A percentile compares a stretch with the other conserved stretches of the same genome.
Evolutionary conservation across 2,113 vertebrate genomes (phyloP).

Genomic region (Columba janthina): DNA sequence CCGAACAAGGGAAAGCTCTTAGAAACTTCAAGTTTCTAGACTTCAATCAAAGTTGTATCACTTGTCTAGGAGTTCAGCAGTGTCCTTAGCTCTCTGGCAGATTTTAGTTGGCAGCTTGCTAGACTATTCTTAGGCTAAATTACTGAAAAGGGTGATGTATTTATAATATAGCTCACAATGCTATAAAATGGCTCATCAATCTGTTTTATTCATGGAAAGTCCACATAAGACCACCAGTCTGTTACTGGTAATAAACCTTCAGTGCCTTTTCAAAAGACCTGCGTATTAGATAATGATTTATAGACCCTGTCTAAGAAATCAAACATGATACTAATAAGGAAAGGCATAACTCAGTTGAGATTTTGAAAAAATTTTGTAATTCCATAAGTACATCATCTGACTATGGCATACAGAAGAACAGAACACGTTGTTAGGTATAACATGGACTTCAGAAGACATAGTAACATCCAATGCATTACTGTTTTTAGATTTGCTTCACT

Average conservation of each 20-base stretch:
- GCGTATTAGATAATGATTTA: slow-evolving; percentile 77
- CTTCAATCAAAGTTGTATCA: slow-evolving; percentile 17
- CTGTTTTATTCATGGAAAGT: slow-evolving; percentile 80
- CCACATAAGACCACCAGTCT: slow-evolving; percentile 79
- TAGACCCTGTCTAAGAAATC: slow-evolving; percentile 71
- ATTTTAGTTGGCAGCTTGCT: slow-evolving; percentile 69
- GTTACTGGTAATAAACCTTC: slow-evolving; percentile 81
- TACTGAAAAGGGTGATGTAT: slow-evolving; percentile 80
- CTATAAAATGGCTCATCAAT: slow-evolving; percentile 83
- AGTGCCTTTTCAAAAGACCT: slow-evolving; percentile 76
- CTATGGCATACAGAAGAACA: neutral
- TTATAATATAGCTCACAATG: slow-evolving; percentile 77
- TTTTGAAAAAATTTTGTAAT: slow-evolving; percentile 62
- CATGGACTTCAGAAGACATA: neutral
- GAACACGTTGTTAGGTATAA: slow-evolving; percentile 17
- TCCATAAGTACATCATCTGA: slow-evolving; percentile 25
- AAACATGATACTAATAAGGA: slow-evolving; percentile 72
- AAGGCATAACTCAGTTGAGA: slow-evolving; percentile 60
- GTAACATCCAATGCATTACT: neutral
- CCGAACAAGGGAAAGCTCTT: slow-evolving; percentile 35
- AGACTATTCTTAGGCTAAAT: slow-evolving; percentile 74
- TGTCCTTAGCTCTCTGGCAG: slow-evolving; percentile 34
- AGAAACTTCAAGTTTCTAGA: slow-evolving; percentile 29
- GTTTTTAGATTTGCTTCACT: neutral
- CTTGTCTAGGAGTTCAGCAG: slow-evolving; percentile 30